Conservation (phyloP, 2,113 vertebrate genomes). For the Sitta europaea region DNA sequence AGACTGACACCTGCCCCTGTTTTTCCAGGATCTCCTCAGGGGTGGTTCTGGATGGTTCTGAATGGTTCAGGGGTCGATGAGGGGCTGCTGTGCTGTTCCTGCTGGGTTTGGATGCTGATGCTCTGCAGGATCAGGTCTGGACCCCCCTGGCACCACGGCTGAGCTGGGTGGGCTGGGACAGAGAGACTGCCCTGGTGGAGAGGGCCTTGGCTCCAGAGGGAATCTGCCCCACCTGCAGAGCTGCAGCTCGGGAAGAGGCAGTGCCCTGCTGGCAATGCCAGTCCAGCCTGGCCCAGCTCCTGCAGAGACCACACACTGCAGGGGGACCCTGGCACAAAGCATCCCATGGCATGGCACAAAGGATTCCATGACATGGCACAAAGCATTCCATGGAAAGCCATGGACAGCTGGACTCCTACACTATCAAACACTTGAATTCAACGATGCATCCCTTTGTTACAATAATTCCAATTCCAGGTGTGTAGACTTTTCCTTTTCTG, state of each 20-base stretch:
- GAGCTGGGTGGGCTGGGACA: neutral
- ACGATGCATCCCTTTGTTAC: neutral
- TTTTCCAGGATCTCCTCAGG: neutral
- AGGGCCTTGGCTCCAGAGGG: neutral
- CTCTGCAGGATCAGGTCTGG: neutral
- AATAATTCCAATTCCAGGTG: neutral
- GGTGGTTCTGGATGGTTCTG: neutral
- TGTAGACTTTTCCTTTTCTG: neutral
- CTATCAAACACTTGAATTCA: rapidly evolving
- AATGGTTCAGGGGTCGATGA: rapidly evolving
- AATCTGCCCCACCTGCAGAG: neutral
- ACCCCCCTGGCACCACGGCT: rapidly evolving
- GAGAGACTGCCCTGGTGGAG: rapidly evolving
- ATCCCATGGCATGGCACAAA: neutral
- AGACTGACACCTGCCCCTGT: neutral
- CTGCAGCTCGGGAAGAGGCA: neutral
- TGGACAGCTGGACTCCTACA: rapidly evolving
- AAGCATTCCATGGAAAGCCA: rapidly evolving
- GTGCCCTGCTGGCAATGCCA: neutral
- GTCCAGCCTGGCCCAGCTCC: neutral
- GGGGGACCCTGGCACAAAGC: neutral
- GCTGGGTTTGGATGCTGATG: neutral
- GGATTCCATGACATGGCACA: neutral
- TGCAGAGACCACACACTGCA: rapidly evolving
- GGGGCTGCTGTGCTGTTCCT: neutral